Evolutionary conservation across 1,140 invertebrate genomes (phyloP), one percentile per base, ranked within the genome.

Genomic region (Brachionus calyciflorus): DNA sequence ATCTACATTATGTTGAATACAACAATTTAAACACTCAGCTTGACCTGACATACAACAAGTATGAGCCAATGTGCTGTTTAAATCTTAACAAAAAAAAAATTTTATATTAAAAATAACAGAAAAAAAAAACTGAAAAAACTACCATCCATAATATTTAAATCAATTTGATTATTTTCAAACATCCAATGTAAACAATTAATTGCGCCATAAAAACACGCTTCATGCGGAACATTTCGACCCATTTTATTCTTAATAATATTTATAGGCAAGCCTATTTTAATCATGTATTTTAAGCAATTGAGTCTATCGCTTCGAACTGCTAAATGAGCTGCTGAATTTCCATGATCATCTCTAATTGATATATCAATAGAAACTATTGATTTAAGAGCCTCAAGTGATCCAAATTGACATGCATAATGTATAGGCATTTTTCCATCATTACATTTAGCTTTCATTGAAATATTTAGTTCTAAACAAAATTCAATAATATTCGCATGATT

Each of bases 21-120:
- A 73, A 49, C 69, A 73, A 55, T 73, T 49, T 37, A 73, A 49
- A 41, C 46, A 73, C 19, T 40, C 69, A 49, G 69, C 69, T 21
- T 51, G 69, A 37, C 69, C 69, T 40, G n/a, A 30, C 17, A 28
- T 19, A 55, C 69, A 73, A 19, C 69, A 73, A 26, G 17, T 49
- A 48, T 73, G 69, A 21, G 69, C 51, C 46, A 73, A 41, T 19
- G 51, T 28, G 37, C 51, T 73, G 3, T 46, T 70, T 7, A 70
- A 19, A 21, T 70, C 63, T 48, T 26, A 41, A 46, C 9, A 3
- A 12, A 60, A 41, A 44, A 40, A 69, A n/a, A n/a, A n/a, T n/a
- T n/a, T n/a, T n/a, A n/a, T n/a, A n/a, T n/a, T 69, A 41, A n/a
- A 7, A 44, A 41, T 10, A 48, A 44, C n/a, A 46, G 24, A 19